Base-by-base conservation (phyloP, 2,797 vertebrate genomes). In the Ptychobarbus kaznakovi region DNA sequence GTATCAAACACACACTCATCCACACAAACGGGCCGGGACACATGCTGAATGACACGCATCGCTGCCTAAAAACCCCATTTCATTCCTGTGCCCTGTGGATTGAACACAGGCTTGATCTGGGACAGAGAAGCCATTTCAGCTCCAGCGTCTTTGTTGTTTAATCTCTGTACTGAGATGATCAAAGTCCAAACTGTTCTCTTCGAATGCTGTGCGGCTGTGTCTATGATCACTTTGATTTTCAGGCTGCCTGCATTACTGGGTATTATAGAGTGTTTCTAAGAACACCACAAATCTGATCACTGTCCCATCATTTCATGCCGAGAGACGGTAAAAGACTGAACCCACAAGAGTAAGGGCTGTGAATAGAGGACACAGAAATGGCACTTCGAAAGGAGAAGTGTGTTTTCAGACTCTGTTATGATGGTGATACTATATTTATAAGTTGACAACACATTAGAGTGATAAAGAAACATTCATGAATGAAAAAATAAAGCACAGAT, bases 1-100 rank as follows among this genome's bases (percentile, higher is more conserved):
- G 87, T 91, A 93, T 92, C 90, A 90, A 91, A 61, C 51, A 42
- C 58, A 77, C 73, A 35, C 38, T 28, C 92, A 53, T 69, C 56
- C 75, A 72, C 51, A 78, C 65, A 61, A 58, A 78, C 25, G 8
- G n/a, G 42, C 18, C 4, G 18, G 42, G 72, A 85, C 73, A 78
- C 78, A 76, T 87, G 77, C 86, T 61, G 73, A 78, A 87, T 77
- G 86, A 81, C 65, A 81, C 78, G 78, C 82, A 40, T 81, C 86
- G 8, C 86, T 85, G 86, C 74, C 83, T 81, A 72, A 87, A 85
- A 85, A 80, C 53, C 82, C 78, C 77, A 85, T 87, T 85, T 82
- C 72, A 28, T 63, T 84, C 63, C 7, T 56, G 46, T 77, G 44
- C 74, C 78, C 72, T 40, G 63, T 85, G 82, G 72, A 84, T 79